Base-by-base conservation (phyloP, 1,140 invertebrate genomes). In the Anastrepha obliqua region DNA sequence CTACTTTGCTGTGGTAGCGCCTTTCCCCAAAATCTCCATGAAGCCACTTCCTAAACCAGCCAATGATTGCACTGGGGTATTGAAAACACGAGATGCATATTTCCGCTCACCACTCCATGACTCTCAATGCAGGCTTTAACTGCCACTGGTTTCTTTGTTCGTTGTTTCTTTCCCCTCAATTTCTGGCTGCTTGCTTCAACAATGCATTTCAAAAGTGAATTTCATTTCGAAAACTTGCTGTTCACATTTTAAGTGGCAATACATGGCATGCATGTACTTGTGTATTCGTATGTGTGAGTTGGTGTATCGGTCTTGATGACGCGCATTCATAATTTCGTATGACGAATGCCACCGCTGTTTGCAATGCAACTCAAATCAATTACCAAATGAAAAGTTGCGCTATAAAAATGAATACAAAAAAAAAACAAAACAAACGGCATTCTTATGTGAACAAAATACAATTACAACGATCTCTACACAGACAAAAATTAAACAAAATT, bases 301-400 rank as follows among this genome's bases (percentile, higher is more conserved):
- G 5, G 9, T 44, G n/a, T 5, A 59, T 62, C 9, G 20, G 6
- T 47, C 13, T 2, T 59, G 67, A 59, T 87, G 86, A 67, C 44
- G 86, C 15, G 86, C 91, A 85, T 92, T 87, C 59, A 87, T 64
- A 87, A 87, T 87, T 87, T 87, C 67, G 29, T 70, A 87, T 87
- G 86, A 87, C 47, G 86, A 87, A 87, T 67, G 64, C 44, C 64
- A 86, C 20, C 15, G 15, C 67, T 42, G 20, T 13, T 60, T n/a
- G 20, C 55, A 59, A 59, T 17, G 17, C 85, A 60, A 44, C 39
- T 15, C 8, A 62, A 86, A 86, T 60, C 59, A 13, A 42, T 86
- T 55, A 81, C 55, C 60, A 74, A 60, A 59, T 58, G 51, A 59
- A 58, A 7, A 29, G 17, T 85, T 58, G 44, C 11, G 47, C 51